phyloP scores from a whole-genome alignment of 2,888 invertebrate species.

The Philereme vetulata region DNA sequence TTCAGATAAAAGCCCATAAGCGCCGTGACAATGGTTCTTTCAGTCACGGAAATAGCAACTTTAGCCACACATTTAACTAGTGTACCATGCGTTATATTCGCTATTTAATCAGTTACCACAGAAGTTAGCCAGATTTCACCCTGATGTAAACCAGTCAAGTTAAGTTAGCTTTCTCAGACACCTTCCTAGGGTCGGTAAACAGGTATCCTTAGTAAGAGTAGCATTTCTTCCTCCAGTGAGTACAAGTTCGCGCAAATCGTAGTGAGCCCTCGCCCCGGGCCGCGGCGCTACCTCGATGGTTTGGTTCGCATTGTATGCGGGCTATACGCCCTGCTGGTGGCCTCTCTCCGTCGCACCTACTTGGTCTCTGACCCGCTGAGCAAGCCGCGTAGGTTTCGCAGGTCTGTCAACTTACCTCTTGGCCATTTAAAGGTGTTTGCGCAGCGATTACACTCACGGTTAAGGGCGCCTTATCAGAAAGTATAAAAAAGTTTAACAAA shows the following conservation, averaged over 20 bases:
- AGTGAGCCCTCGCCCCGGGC: conserved; percentile 48
- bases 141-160: no score
- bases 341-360: conserved; percentile 52
- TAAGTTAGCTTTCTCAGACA: not conserved
- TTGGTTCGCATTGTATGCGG: conserved; percentile 70
- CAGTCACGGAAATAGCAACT: not conserved
- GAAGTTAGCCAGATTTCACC: no score
- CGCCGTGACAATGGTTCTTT: no score
- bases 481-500: not conserved
- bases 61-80: no score
- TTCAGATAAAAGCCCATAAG: no score
- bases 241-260: conserved; percentile 74
- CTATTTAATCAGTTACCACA: no score
- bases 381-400: conserved; percentile 59
- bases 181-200: not conserved
- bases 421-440: conserved; percentile 8
- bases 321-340: conserved; percentile 56
- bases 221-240: conserved; percentile 61
- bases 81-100: no score
- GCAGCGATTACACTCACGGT: not conserved
- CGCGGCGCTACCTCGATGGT: conserved; percentile 55
- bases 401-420: conserved; percentile 43
- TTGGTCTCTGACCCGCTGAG: conserved; percentile 44
- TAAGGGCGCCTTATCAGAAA: not conserved
- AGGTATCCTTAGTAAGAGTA: conserved; percentile 13